Evolutionary conservation across 2,888 invertebrate genomes (phyloP).

Genomic region (Pyrrhia umbra): DNA sequence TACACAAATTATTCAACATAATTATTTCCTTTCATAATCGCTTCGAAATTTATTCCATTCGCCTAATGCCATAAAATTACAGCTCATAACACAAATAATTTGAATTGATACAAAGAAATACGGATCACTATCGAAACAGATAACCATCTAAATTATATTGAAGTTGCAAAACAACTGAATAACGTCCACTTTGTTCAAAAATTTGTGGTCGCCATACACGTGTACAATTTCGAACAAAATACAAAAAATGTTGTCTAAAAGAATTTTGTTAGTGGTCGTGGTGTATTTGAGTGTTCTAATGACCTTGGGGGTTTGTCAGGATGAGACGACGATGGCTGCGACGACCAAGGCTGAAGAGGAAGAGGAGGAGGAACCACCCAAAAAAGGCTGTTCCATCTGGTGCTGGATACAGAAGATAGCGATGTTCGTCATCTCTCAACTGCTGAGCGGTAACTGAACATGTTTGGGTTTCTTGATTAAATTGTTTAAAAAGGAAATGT

Average conservation of each 20-base stretch:
- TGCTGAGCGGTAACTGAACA: constrained; percentile 78
- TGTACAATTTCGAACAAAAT: constrained; percentile 17
- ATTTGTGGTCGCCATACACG: constrained; percentile 18
- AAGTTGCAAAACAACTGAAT: constrained; percentile 39
- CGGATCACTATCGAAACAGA: constrained; percentile 59
- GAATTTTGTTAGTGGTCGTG: constrained; percentile 66
- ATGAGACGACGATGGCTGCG: constrained; percentile 75
- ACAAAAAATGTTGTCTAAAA: constrained; percentile 62
- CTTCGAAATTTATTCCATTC: constrained; percentile 10
- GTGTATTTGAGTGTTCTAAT: constrained; percentile 67
- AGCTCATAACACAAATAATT: constrained; percentile 31
- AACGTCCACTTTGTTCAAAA: constrained; percentile 37
- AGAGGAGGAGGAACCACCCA: constrained; percentile 81
- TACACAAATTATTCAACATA: not conserved
- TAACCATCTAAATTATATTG: constrained; percentile 55
- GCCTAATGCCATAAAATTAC: constrained; percentile 42
- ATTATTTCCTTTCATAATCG: constrained; percentile 33
- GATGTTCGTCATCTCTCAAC: constrained; percentile 87
- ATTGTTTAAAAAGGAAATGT: constrained; percentile 17
- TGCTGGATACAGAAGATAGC: constrained; percentile 89
- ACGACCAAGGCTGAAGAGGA: constrained; percentile 77
- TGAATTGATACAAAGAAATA: constrained; percentile 38
- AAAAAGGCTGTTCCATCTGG: constrained; percentile 86
- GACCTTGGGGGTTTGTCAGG: constrained; percentile 75
- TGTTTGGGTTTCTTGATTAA: constrained; percentile 38